Conservation (phyloP, 2,888 invertebrate species). For the Drosophila merina region DNA sequence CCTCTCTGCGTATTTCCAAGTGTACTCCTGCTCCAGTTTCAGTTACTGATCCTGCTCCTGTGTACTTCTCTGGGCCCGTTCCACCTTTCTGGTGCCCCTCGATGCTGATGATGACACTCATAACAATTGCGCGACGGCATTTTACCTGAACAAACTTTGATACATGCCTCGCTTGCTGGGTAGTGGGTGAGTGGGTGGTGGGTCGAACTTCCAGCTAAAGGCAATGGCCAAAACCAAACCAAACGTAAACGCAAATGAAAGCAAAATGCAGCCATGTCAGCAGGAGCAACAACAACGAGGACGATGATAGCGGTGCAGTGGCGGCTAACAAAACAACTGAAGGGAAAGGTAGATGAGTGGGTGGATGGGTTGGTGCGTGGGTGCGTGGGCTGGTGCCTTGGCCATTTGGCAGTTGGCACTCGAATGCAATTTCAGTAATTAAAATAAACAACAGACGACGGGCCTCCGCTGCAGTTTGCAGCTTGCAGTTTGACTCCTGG, state of each 20-base stretch:
- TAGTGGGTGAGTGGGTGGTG: background rate
- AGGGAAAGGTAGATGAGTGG: constrained; percentile 12
- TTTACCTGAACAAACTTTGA: constrained; percentile 80
- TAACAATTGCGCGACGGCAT: constrained; percentile 69
- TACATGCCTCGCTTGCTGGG: constrained; percentile 51
- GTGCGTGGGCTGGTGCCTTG: constrained; percentile 9
- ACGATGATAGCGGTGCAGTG: constrained; percentile 50
- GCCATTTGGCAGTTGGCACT: constrained; percentile 73
- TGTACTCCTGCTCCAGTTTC: constrained; percentile 24
- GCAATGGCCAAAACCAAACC: constrained; percentile 67
- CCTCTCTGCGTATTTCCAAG: background rate
- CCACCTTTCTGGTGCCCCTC: constrained; percentile 21
- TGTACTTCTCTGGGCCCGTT: constrained; percentile 13
- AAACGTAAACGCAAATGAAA: constrained; percentile 74
- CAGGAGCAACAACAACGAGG: constrained; percentile 46
- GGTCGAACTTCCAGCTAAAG: constrained; percentile 49
- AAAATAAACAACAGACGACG: constrained; percentile 69
- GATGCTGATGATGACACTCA: constrained; percentile 75
- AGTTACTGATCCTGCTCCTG: constrained; percentile 15
- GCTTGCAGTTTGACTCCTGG: constrained; percentile 35
- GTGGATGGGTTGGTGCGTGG: background rate
- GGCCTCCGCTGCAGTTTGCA: constrained; percentile 38
- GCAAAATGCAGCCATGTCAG: constrained; percentile 67
- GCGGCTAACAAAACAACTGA: constrained; percentile 70
- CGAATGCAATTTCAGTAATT: constrained; percentile 80